A percentile compares a stretch with the other conserved stretches of the same genome.
Evolutionary conservation across 2,797 vertebrate species (phyloP).

Genomic region (Girardinus metallicus): DNA sequence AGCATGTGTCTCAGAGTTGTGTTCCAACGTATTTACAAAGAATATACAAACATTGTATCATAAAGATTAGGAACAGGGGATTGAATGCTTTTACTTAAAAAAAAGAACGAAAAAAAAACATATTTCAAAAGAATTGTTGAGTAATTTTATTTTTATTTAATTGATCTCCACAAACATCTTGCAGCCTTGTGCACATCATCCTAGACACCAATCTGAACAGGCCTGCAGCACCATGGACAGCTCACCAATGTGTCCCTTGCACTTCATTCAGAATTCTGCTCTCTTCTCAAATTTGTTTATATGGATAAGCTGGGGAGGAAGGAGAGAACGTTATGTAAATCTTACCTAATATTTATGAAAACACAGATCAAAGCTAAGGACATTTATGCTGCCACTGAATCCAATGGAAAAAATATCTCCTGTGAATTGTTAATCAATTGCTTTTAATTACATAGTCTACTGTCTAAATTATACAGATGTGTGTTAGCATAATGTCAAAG

Average conservation of each 20-base stretch:
- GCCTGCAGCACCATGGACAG: slow-evolving; percentile 25
- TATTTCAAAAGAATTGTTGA: background rate
- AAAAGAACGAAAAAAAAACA: background rate
- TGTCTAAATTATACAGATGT: background rate
- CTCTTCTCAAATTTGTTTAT: background rate
- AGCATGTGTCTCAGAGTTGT: background rate
- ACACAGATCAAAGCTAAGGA: background rate
- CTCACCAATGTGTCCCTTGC: background rate
- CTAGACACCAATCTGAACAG: background rate
- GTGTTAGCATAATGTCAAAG: too few species aligned
- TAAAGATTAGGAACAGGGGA: background rate
- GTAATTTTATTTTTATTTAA: background rate
- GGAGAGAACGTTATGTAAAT: too few species aligned
- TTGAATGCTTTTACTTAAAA: background rate
- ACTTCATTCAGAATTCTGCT: background rate
- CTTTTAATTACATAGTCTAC: background rate
- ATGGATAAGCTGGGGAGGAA: background rate
- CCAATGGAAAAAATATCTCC: background rate
- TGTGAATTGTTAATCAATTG: background rate
- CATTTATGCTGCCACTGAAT: background rate
- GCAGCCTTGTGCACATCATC: background rate
- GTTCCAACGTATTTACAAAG: background rate
- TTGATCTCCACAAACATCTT: background rate
- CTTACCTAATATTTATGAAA: background rate
- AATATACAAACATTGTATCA: background rate